Evolutionary conservation across 1,140 invertebrate genomes (phyloP), one percentile per base, ranked within the genome.

Genomic region (Drosophila bocqueti): DNA sequence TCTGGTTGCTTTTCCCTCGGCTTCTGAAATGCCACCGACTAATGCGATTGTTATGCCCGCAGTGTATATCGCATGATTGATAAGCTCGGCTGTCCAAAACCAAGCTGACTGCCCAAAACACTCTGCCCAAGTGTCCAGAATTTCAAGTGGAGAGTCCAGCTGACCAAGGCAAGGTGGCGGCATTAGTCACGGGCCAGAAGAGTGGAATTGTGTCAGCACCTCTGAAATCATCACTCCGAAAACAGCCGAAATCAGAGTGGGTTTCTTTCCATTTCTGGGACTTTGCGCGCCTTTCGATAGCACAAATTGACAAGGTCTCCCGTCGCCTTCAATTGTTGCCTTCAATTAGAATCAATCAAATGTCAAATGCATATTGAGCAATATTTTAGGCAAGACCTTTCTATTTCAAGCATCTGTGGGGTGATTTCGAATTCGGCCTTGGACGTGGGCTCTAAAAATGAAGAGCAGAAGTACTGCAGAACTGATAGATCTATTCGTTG

Each of bases 1-100:
- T n/a, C 52, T 2, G 34, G 34, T 13, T 18, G 47, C 59, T 45
- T 58, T 58, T 40, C 24, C 45, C 26, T 42, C 49, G 29, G 26
- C 60, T 54, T 21, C 45, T 36, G 18, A 24, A 36, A 6, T 50
- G 60, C 31, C 34, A 29, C 46, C 76, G 68, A 81, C 84, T 90
- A 90, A 90, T 84, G 81, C 84, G 81, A 90, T 90, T 89, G 81
- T 69, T 81, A 89, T 89, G 84, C 81, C 81, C 69, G 52, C 61
- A 50, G 76, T 54, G 71, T 61, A 29, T 61, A 74, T 61, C 67
- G 68, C 68, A 73, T 74, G 68, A 74, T 74, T 74, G 71, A 74
- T 74, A 74, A 73, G 68, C 47, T 21, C 68, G 40, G 24, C 54
- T 73, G 67, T 60, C 71, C 54, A 61, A 50, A 60, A 24, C 45